phyloP scores from a whole-genome alignment of 2,113 vertebrate species.

The Muntiacus muntjak region DNA sequence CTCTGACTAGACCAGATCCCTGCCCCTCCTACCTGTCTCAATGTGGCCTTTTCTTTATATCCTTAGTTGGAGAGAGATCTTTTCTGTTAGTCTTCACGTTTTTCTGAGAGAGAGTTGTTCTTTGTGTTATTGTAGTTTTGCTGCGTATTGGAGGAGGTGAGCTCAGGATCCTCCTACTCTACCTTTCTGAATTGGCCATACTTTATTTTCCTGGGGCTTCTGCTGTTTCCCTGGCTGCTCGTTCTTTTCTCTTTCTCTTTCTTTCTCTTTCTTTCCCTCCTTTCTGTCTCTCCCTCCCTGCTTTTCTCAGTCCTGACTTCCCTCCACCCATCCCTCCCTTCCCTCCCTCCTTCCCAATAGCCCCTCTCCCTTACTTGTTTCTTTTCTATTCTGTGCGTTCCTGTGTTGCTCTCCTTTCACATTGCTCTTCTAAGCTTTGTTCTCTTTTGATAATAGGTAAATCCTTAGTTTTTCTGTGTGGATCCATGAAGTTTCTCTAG shows the following conservation, averaged over 20 bases:
- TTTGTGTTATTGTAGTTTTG: not conserved
- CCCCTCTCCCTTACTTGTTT: no score
- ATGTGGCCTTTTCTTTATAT: not conserved
- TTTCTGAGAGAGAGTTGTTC: not conserved
- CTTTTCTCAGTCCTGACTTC: rapidly evolving
- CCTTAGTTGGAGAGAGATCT: not conserved
- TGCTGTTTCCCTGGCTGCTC: not conserved
- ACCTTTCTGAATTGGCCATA: not conserved
- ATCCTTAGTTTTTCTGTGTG: not conserved
- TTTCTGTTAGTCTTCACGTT: not conserved
- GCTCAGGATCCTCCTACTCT: not conserved
- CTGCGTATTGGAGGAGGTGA: not conserved
- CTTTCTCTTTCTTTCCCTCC: rapidly evolving
- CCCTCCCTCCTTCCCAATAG: not conserved
- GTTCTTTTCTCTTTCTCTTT: not conserved
- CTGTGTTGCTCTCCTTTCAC: not conserved
- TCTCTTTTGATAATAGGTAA: not conserved
- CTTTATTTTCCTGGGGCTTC: not conserved
- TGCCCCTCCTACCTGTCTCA: not conserved
- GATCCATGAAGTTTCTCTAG: not conserved
- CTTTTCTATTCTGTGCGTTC: not conserved
- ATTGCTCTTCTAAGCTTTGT: not conserved
- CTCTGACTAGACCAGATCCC: not conserved
- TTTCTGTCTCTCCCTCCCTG: rapidly evolving
- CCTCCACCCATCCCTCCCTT: not conserved